These are phyloP conservation scores for Ctena decussata DNA, from an alignment of 2,888 invertebrate genomes.

Conservation along the genomic window DNA sequence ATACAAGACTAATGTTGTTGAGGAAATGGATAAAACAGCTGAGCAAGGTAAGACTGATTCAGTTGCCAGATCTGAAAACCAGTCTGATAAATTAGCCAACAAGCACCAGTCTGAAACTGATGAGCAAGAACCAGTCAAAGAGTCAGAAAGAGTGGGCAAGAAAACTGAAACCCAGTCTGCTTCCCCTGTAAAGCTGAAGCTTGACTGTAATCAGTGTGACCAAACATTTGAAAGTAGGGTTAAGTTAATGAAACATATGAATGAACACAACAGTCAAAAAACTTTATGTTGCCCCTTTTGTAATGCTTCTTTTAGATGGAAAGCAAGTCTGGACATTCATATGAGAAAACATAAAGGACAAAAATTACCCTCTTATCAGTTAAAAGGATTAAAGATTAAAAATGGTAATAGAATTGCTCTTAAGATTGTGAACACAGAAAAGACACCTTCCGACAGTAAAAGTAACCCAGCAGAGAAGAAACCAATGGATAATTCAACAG, in stretches of 20 bases:
- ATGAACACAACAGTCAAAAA: not conserved
- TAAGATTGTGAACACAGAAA: conserved; percentile 32
- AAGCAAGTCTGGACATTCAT: conserved; percentile 60
- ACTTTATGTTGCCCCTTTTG: not conserved
- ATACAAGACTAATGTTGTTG: not conserved
- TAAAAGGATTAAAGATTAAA: not conserved
- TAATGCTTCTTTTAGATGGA: conserved; percentile 52
- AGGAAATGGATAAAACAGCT: not conserved
- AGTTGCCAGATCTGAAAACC: not conserved
- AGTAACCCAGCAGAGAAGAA: conserved; percentile 20
- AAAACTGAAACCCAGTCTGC: not conserved
- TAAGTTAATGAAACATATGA: not conserved
- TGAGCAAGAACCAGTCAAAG: not conserved
- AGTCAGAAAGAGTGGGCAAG: not conserved
- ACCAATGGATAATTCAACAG: too few species aligned
- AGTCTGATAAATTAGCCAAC: not conserved
- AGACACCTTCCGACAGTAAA: not conserved
- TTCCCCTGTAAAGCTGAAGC: not conserved
- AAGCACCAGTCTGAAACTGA: not conserved
- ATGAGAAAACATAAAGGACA: conserved; percentile 53
- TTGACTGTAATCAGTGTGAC: not conserved
- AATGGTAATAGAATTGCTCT: not conserved
- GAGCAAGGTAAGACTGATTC: not conserved
- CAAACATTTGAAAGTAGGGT: not conserved
- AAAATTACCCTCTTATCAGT: not conserved